phyloP scores from a whole-genome alignment of 2,113 vertebrate species.

The Saguinus imperator region DNA sequence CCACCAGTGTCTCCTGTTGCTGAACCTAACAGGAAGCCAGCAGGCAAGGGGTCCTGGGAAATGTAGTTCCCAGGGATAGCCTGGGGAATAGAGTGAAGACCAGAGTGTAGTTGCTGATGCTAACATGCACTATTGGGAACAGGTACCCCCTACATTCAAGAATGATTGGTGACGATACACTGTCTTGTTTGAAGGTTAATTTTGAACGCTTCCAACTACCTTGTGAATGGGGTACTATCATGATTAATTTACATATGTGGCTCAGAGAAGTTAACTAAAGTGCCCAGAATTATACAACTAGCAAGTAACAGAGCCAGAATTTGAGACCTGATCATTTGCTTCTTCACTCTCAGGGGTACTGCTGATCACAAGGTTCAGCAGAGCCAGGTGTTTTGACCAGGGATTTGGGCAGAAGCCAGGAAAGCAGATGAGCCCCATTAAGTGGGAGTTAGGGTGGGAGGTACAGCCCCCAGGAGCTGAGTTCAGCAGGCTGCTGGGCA shows the following conservation, averaged over 20 bases:
- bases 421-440: neutral
- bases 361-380: neutral
- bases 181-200: neutral
- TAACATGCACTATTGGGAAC: accelerated
- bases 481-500: neutral
- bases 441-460: too few relatives aligned
- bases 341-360: neutral
- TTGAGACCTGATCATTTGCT: neutral
- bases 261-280: neutral
- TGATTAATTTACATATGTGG: neutral
- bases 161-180: too few relatives aligned
- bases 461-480: neutral
- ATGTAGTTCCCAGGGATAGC: constrained; percentile 2
- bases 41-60: constrained; percentile 35
- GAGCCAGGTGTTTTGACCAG: neutral
- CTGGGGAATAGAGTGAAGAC: too few relatives aligned
- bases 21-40: neutral
- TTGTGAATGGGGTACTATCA: neutral
- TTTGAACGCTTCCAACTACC: neutral
- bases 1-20: neutral
- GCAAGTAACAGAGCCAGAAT: neutral
- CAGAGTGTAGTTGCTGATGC: accelerated
- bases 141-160: accelerated
- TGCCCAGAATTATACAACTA: neutral
- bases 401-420: neutral